Percentiles rank a stretch among this genome's conserved stretches.
These are phyloP conservation scores for Leguminivora glycinivorella DNA, from an alignment of 1,140 invertebrate genomes.

Conservation along the genomic window DNA sequence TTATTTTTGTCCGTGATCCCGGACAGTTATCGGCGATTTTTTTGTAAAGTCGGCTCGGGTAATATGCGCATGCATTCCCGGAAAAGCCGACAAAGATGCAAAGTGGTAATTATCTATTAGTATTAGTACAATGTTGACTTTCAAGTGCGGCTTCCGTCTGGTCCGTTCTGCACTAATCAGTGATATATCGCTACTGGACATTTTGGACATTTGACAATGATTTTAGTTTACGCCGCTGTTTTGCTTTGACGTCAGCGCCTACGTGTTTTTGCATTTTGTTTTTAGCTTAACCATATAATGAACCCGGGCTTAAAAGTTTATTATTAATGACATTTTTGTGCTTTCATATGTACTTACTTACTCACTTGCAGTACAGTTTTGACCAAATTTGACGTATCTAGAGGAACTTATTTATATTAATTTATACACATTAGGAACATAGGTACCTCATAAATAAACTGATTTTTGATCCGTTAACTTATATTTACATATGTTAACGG, in stretches of 20 bases:
- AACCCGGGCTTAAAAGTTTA: not conserved
- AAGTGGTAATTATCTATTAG: slow-evolving; percentile 72
- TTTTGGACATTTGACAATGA: slow-evolving; percentile 47
- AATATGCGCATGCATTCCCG: slow-evolving; percentile 46
- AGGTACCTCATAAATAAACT: too few species aligned
- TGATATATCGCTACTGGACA: slow-evolving; percentile 63
- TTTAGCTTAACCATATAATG: not conserved
- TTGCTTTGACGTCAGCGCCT: not conserved
- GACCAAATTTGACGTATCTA: too few species aligned
- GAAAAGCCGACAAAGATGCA: slow-evolving; percentile 73
- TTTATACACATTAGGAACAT: too few species aligned
- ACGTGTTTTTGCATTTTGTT: not conserved
- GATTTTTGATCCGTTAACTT: too few species aligned
- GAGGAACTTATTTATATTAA: too few species aligned
- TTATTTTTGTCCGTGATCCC: slow-evolving; percentile 76
- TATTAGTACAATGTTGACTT: slow-evolving; percentile 59
- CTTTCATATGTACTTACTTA: too few species aligned
- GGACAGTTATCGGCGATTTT: slow-evolving; percentile 61
- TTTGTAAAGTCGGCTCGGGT: slow-evolving; percentile 56
- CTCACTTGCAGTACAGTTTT: too few species aligned
- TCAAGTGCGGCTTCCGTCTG: slow-evolving; percentile 70
- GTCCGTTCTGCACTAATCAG: slow-evolving; percentile 47
- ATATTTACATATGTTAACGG: too few species aligned
- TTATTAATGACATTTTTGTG: too few species aligned
- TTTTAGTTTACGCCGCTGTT: slow-evolving; percentile 23